These are phyloP conservation scores for Burhinus oedicnemus DNA, from an alignment of 2,113 vertebrate species.

Conservation along the genomic window DNA sequence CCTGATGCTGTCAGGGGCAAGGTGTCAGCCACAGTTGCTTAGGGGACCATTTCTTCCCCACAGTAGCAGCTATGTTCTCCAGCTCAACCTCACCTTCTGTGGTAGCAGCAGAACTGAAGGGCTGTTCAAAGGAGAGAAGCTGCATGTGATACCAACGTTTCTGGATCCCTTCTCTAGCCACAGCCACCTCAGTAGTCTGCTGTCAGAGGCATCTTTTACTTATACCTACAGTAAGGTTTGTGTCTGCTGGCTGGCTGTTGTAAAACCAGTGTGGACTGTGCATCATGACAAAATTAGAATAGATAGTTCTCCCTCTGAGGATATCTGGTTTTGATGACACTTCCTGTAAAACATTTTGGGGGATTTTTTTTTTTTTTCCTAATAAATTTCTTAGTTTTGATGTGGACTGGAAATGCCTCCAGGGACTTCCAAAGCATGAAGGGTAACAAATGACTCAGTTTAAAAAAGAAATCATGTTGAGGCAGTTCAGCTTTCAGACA, in stretches of 20 bases:
- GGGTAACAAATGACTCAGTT: background rate
- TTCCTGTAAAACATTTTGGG: background rate
- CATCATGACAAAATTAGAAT: background rate
- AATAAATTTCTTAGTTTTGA: background rate
- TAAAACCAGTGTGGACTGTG: background rate
- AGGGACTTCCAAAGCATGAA: background rate
- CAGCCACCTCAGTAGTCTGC: background rate
- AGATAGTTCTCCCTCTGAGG: background rate
- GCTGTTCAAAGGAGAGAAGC: background rate
- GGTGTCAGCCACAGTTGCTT: background rate
- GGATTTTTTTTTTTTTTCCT: background rate
- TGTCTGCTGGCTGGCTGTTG: background rate
- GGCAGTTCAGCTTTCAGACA: background rate
- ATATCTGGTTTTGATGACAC: background rate
- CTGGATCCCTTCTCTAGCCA: background rate
- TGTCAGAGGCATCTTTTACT: background rate
- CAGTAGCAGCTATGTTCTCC: background rate
- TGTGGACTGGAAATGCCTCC: background rate
- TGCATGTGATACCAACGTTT: background rate
- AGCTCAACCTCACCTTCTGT: background rate
- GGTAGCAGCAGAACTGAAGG: background rate
- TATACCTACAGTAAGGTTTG: background rate
- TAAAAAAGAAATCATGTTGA: background rate
- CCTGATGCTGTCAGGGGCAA: background rate
- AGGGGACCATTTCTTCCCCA: background rate